These are phyloP conservation scores for Hippocampus comes DNA, from an alignment of 2,113 vertebrate genomes.

Conservation along the genomic window DNA sequence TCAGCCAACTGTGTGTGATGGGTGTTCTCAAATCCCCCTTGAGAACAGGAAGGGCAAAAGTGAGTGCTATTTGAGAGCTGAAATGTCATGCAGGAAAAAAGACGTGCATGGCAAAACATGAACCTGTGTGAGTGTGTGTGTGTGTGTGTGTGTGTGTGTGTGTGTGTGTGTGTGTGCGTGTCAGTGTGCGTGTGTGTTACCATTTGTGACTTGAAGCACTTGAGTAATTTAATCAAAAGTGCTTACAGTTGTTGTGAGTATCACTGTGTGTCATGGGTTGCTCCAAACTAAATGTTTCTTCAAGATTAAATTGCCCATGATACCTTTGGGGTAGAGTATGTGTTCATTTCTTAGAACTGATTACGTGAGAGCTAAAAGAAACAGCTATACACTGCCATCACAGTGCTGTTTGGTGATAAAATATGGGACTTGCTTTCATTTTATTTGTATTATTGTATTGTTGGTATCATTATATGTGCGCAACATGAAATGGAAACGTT, in stretches of 20 bases:
- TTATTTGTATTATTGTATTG: not conserved
- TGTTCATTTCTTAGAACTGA: not conserved
- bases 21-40: constrained; percentile 30
- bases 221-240: not conserved
- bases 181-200: not conserved
- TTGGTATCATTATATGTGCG: not conserved
- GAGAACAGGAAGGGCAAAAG: constrained; percentile 4
- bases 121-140: not conserved
- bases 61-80: constrained; percentile 4
- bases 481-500: not conserved
- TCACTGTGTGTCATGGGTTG: not conserved
- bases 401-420: not conserved
- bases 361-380: not conserved
- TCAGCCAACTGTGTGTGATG: constrained; percentile 30
- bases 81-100: constrained; percentile 24
- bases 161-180: not conserved
- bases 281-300: not conserved
- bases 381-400: not conserved
- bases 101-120: not conserved
- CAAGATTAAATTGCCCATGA: not conserved
- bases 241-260: not conserved
- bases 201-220: not conserved
- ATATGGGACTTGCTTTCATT: not conserved
- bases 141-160: not conserved
- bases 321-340: not conserved